Evolutionary conservation across 1,140 invertebrate species (phyloP), one percentile per base, ranked within the genome.

Genomic region (Drosophila tropicalis): DNA sequence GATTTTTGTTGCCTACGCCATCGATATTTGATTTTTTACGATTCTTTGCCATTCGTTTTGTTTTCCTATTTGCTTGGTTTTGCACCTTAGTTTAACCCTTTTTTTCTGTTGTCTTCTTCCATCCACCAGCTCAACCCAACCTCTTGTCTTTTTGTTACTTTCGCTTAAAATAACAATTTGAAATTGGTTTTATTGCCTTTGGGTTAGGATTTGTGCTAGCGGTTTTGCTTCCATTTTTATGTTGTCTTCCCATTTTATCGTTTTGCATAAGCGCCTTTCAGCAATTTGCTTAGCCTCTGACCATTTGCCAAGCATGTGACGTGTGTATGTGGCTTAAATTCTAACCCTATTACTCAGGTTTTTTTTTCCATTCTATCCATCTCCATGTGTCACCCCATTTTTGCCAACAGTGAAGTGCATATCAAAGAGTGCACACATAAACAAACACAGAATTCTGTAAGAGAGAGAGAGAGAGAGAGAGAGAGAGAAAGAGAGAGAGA

Each of bases 91-190:
- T 22, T 63, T 66, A 65, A 44, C 61, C 56, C 63, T 58, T 64
- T 62, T 51, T 19, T 51, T 32, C 13, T 34, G 25, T 51, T 22
- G 17, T 29, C 6, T 5, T 6, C 29, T 29, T 29, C 29, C n/a
- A 36, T 36, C 40, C 40, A 13, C n/a, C 19, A 29, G 29, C 29
- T 36, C 36, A 54, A 69, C 57, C 54, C 62, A 22, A 15, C 15
- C 25, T 41, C 77, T 67, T 81, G 25, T 55, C 67, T 25, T 55
- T 75, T 76, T 75, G 69, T 79, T 75, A 70, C 79, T 71, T 79
- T 80, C 84, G 77, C 74, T 90, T 89, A 90, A 90, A 89, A 89
- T 89, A 89, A 89, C 84, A 89, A 89, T 89, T 89, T 89, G 77
- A 90, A 89, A 89, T 89, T 87, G 85, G 81, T 90, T 89, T 89